Percentiles rank a stretch among this genome's conserved stretches.
Conservation (phyloP, 1,140 invertebrate genomes). For the Drusus annulatus region DNA sequence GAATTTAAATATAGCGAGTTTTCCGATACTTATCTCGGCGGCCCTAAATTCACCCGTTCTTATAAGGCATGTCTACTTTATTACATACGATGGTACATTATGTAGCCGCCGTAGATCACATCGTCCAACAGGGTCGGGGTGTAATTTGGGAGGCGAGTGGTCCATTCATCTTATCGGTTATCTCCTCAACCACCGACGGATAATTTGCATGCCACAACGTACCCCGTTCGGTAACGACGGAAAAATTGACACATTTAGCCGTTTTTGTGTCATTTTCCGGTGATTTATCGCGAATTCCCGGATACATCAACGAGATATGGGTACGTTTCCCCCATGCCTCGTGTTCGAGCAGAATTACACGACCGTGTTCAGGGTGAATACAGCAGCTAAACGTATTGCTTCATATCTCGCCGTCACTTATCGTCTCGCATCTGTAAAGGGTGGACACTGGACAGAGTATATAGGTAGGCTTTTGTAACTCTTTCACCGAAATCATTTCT, state of each 20-base stretch:
- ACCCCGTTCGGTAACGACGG: slow-evolving; percentile 6
- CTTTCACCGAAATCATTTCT: no score
- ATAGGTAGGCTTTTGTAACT: no score
- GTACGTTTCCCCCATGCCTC: no score
- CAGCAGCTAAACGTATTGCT: no score
- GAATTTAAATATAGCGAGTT: background rate
- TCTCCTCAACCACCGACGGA: slow-evolving; percentile 6
- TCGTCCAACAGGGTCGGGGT: slow-evolving; percentile 9
- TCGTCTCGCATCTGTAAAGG: no score
- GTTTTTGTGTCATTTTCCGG: background rate
- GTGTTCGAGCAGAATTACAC: no score
- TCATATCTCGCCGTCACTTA: no score
- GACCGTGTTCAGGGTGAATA: no score
- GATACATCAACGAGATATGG: no score
- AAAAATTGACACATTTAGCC: background rate
- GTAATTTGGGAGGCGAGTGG: slow-evolving; percentile 29
- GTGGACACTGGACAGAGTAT: no score
- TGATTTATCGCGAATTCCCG: background rate
- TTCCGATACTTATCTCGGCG: background rate
- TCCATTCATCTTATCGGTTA: slow-evolving; percentile 18
- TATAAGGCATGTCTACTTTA: background rate
- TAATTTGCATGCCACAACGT: slow-evolving; percentile 23
- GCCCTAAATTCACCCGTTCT: background rate
- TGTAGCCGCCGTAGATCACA: slow-evolving; percentile 21
- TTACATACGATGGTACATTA: background rate